Evolutionary conservation across 2,888 invertebrate species (phyloP).

Genomic region (Thymelicus acteon): DNA sequence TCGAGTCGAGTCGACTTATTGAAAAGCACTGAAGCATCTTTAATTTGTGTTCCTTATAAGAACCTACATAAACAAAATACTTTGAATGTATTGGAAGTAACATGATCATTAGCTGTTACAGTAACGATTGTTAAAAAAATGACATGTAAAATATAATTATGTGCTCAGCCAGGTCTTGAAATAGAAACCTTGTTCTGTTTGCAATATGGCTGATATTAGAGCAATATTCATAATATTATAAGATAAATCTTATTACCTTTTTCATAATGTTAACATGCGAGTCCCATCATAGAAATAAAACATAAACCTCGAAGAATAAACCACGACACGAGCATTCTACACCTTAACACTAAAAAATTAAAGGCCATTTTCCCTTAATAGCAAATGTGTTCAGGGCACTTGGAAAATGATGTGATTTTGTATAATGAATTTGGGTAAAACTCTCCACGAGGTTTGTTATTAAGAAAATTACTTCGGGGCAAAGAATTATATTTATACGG

Average conservation of each 20-base stretch:
- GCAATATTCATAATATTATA: too few relatives aligned
- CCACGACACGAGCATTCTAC: background rate
- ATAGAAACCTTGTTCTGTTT: too few relatives aligned
- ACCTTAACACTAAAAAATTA: background rate
- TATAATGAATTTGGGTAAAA: slow-evolving; percentile 13
- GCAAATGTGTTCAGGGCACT: background rate
- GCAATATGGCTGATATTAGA: too few relatives aligned
- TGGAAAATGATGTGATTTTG: slow-evolving; percentile 13
- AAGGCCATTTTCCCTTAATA: background rate
- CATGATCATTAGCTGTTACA: too few relatives aligned
- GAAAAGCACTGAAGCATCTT: too few relatives aligned
- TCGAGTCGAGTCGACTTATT: too few relatives aligned
- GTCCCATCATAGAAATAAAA: background rate
- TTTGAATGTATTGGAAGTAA: too few relatives aligned
- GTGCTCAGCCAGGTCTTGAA: too few relatives aligned
- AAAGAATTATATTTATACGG: slow-evolving; percentile 3
- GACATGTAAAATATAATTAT: too few relatives aligned
- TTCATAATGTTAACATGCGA: slow-evolving; percentile 1
- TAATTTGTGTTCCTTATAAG: too few relatives aligned
- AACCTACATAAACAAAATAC: too few relatives aligned
- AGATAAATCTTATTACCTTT: background rate
- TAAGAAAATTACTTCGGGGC: slow-evolving; percentile 8
- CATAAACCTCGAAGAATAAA: background rate
- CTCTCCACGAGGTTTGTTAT: slow-evolving; percentile 10
- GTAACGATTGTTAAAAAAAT: too few relatives aligned